Conservation (phyloP, 2,888 invertebrate genomes). For the Argynnis bischoffii region DNA sequence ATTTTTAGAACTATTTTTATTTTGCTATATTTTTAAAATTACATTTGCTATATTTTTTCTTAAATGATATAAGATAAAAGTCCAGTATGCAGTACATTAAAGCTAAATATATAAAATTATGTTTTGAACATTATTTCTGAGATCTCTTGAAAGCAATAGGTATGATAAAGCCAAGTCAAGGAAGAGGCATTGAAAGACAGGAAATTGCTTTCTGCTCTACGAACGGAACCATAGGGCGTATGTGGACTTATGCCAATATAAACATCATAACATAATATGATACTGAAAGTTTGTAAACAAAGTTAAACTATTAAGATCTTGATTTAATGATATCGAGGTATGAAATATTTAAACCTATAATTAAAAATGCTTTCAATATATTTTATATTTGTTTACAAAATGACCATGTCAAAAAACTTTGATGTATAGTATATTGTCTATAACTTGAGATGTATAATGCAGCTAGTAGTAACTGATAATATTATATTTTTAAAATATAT, state of each 20-base stretch:
- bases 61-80: too few relatives aligned
- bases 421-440: too few relatives aligned
- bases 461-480: too few relatives aligned
- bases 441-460: too few relatives aligned
- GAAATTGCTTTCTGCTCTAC: constrained; percentile 24
- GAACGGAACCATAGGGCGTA: constrained; percentile 3
- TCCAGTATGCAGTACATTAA: too few relatives aligned
- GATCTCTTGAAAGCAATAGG: constrained; percentile 3
- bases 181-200: constrained; percentile 16
- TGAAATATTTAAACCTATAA: too few relatives aligned
- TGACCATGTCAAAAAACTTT: too few relatives aligned
- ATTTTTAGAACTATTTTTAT: neutral
- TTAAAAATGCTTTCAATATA: too few relatives aligned
- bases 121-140: neutral
- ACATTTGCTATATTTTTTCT: neutral
- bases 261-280: neutral
- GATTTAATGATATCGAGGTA: too few relatives aligned
- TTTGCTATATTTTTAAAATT: neutral
- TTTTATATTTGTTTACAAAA: too few relatives aligned
- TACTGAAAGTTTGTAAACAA: neutral
- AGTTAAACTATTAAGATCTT: neutral
- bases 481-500: too few relatives aligned
- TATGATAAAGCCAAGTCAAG: constrained; percentile 7
- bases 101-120: neutral
- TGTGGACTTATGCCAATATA: constrained; percentile 6